Base-by-base conservation (phyloP, 2,888 invertebrate species). In the Oegoconia quadripuncta region DNA sequence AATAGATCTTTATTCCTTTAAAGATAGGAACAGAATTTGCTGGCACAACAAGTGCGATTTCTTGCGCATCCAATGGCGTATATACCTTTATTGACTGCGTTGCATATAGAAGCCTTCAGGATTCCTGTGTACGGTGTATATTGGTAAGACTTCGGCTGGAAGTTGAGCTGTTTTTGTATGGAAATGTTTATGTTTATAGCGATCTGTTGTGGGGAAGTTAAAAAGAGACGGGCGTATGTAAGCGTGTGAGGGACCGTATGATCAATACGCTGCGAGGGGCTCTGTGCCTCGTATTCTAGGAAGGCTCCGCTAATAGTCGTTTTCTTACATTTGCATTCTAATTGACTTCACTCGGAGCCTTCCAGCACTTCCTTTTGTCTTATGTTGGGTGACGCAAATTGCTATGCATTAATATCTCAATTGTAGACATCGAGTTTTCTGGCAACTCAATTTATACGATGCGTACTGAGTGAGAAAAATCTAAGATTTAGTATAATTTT, bases 271-370 rank as follows among this genome's bases (percentile, higher is more conserved):
- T 62, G 60, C 59, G 65, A 56, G 20, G 1, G 22, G 56, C 52
- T 60, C 63, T n/a, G 72, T 63, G 64, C 53, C 63, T 65, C 62
- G 68, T 64, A 60, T 49, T 47, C 40, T 42, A 51, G 50, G 61
- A 62, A 68, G 67, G 59, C 60, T 57, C 51, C 58, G 62, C 65
- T 82, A 82, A 82, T 84, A 71, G 79, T 78, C 82, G 81, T 87
- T 84, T 87, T 87, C 86, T 87, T 86, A 82, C 76, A 87, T 87
- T 86, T 86, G 83, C 86, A 87, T 87, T 69, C 69, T 84, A 84
- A 86, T 86, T 84, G 79, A 66, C 74, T 76, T 64, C 63, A 59
- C 69, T 78, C 60, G 53, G 53, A 56, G 56, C 56, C 56, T 56
- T 58, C n/a, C 51, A 48, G 48, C 46, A 52, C 55, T 59, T 73